phyloP scores from a whole-genome alignment of 2,888 invertebrate species.

The Mythimna impura region DNA sequence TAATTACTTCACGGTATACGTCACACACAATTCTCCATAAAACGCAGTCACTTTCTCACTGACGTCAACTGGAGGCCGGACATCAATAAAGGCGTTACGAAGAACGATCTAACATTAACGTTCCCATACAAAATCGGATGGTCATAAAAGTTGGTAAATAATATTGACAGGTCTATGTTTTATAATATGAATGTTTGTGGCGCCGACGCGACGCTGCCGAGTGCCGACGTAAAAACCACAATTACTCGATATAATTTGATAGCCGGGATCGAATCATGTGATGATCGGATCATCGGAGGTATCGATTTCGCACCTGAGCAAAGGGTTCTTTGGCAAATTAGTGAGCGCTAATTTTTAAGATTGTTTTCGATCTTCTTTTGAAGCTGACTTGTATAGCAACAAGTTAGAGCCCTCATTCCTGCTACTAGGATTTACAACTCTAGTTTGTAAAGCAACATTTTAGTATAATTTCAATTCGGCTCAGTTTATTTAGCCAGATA shows the following conservation, averaged over 20 bases:
- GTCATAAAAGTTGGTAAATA: constrained; percentile 66
- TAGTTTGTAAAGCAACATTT: not conserved
- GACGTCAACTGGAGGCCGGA: constrained; percentile 65
- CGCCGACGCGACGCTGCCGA: constrained; percentile 66
- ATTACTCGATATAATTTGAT: constrained; percentile 69
- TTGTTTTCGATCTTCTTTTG: constrained; percentile 23
- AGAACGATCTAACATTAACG: constrained; percentile 65
- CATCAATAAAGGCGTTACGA: constrained; percentile 59
- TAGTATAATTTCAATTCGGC: constrained; percentile 16
- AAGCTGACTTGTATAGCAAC: not conserved
- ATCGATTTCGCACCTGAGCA: constrained; percentile 67
- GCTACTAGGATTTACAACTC: not conserved
- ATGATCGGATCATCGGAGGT: constrained; percentile 44
- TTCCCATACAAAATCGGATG: constrained; percentile 65
- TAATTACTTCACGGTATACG: constrained; percentile 57
- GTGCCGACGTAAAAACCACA: constrained; percentile 63
- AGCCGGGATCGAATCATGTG: constrained; percentile 50
- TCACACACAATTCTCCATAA: constrained; percentile 52
- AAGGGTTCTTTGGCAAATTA: constrained; percentile 44
- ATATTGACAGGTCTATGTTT: constrained; percentile 65
- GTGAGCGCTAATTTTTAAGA: constrained; percentile 39
- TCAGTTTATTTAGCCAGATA: constrained; percentile 28
- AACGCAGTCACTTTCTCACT: constrained; percentile 60
- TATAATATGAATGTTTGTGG: constrained; percentile 63
- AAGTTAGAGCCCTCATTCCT: not conserved